Percentiles rank a stretch among this genome's conserved stretches.
phyloP scores from a whole-genome alignment of 2,113 vertebrate species.

The Phasianus colchicus region DNA sequence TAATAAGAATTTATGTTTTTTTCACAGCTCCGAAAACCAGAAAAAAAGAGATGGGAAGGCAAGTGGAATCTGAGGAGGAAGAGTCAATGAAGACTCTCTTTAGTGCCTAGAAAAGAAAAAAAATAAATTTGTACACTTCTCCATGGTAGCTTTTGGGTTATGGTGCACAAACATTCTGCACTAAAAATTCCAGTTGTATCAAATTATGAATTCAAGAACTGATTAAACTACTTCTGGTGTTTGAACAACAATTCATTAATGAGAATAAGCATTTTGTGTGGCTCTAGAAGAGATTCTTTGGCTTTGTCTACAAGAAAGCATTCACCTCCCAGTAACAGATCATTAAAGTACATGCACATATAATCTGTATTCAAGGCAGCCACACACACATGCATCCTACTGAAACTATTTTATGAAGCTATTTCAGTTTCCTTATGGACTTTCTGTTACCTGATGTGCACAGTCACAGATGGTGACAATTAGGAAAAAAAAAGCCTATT shows the following conservation, averaged over 20 bases:
- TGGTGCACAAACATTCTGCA: neutral
- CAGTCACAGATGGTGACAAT: neutral
- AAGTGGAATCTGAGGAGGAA: neutral
- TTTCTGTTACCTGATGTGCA: neutral
- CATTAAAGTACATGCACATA: neutral
- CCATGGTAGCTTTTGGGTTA: neutral
- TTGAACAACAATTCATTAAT: neutral
- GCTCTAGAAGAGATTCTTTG: neutral
- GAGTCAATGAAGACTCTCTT: neutral
- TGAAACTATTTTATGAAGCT: neutral
- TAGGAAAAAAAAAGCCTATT: neutral
- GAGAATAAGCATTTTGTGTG: neutral
- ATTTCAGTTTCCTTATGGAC: neutral
- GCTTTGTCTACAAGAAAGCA: neutral
- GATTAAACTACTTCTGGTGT: neutral
- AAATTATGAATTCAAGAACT: neutral
- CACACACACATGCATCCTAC: rapidly evolving
- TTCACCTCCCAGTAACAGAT: neutral
- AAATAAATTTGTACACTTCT: neutral
- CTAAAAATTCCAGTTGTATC: neutral
- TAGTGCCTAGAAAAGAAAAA: neutral
- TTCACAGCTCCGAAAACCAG: neutral
- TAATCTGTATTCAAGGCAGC: neutral
- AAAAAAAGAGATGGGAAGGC: neutral
- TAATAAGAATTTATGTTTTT: neutral